A percentile compares a stretch with the other conserved stretches of the same genome.
These are phyloP conservation scores for Dipus sagitta DNA, from an alignment of 2,797 vertebrate species.

Conservation along the genomic window DNA sequence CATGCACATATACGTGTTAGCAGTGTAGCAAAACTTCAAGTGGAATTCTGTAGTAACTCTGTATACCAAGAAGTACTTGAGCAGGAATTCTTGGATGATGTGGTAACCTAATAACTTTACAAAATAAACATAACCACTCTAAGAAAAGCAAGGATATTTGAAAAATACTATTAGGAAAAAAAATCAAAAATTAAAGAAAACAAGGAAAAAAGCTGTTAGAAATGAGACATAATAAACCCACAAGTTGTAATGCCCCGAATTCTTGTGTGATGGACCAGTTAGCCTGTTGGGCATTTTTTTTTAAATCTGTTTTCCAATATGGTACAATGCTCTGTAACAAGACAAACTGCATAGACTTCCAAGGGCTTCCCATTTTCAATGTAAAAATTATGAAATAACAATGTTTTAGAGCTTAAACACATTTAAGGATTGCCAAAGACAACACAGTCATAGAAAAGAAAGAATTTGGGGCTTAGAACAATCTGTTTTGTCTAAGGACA, in stretches of 20 bases:
- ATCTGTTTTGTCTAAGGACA: slow-evolving; percentile 20
- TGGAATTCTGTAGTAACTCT: background rate
- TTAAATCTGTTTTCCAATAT: slow-evolving; percentile 22
- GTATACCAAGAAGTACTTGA: background rate
- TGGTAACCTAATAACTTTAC: slow-evolving; percentile 10
- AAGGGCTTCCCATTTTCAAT: background rate
- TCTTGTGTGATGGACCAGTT: background rate
- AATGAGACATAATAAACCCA: slow-evolving; percentile 44
- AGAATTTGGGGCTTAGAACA: background rate
- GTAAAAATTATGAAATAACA: background rate
- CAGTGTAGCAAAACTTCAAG: background rate
- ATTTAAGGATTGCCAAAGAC: background rate
- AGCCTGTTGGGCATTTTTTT: background rate
- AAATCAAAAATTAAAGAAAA: slow-evolving; percentile 12
- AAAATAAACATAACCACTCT: background rate
- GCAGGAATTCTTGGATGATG: slow-evolving; percentile 27
- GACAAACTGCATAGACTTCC: slow-evolving; percentile 5
- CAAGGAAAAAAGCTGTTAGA: slow-evolving; percentile 10
- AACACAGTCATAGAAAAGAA: background rate
- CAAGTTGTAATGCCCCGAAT: background rate
- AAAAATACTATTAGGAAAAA: slow-evolving; percentile 42
- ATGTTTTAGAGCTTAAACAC: slow-evolving; percentile 8
- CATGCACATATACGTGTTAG: background rate
- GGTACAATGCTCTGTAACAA: slow-evolving; percentile 20
- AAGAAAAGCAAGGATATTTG: slow-evolving; percentile 36